Conservation (phyloP, 2,113 vertebrate species). For the Phaethon lepturus region DNA sequence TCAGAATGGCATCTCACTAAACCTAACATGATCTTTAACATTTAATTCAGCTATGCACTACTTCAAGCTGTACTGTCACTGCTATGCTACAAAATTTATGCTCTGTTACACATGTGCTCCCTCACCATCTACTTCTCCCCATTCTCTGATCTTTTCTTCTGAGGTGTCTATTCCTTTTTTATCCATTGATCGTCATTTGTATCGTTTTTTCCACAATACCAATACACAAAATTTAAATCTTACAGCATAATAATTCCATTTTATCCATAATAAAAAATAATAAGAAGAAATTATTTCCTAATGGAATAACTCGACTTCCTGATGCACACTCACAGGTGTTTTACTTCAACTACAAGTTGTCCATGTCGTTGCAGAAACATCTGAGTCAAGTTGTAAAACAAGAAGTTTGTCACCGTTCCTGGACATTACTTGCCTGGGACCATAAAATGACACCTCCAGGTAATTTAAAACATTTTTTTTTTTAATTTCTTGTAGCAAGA, state of each 20-base stretch:
- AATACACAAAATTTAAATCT: not conserved
- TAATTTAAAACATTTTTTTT: not conserved
- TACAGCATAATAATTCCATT: not conserved
- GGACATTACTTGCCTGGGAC: not conserved
- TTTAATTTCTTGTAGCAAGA: not conserved
- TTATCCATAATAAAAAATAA: not conserved
- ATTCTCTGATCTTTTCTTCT: not conserved
- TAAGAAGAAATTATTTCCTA: not conserved
- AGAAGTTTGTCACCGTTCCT: not conserved
- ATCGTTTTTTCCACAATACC: not conserved
- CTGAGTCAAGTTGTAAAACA: not conserved
- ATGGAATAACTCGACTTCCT: not conserved
- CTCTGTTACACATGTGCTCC: not conserved
- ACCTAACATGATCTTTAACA: not conserved
- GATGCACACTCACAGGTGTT: not conserved
- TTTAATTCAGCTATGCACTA: not conserved
- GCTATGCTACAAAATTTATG: not conserved
- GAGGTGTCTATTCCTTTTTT: not conserved
- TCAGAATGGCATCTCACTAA: not conserved
- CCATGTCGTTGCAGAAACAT: not conserved
- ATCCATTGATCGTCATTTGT: not conserved
- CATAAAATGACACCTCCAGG: not conserved
- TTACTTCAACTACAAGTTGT: not conserved
- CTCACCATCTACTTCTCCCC: not conserved
- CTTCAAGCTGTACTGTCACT: not conserved